Base-by-base conservation (phyloP, 35 echinoderm and acorn worm species). In the Diadema setosum region DNA sequence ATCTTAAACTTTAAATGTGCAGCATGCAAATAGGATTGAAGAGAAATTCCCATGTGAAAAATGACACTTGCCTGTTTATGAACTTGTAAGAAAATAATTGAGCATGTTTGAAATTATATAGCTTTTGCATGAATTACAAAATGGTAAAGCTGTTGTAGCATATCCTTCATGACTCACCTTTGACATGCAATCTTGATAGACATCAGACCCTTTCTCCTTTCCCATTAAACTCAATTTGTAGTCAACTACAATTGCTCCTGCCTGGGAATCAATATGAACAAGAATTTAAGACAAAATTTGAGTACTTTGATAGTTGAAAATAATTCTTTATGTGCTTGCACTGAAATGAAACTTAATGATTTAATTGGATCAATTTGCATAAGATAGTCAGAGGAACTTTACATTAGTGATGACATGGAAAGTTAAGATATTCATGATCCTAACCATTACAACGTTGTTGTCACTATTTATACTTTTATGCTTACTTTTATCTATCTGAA, bases 181-280 rank as follows among this genome's bases (percentile, higher is more conserved):
- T 48, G 44, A 75, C 46, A 82, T 81, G 7, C 42, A 32, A 5
- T 34, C 42, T 26, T 65, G 26, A 24, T 89, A 89, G 20, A 56
- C 74, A 14, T 39, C 15, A 32, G 37, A 82, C 14, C 70, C 56
- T 15, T n/a, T 20, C 3, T 89, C 74, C 35, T 39, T 60, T 57
- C 80, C 80, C 39, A 11, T 45, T 42, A 90, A n/a, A 21, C 58
- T 48, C 41, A 46, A 83, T 52, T 90, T 90, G 41, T 90, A 90
- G 48, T 90, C 88, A 12, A 69, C 59, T 42, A 90, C 78, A 48
- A 90, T 83, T 65, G 49, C 81, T 37, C 49, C 44, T 17, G 81
- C 88, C 88, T 90, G 81, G 4, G 76, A 45, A 5, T 83, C 35
- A 16, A 40, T 9, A 16, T n/a, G 43, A 5, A 81, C 35, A 40